Conservation (phyloP, 2,888 invertebrate genomes). For the Seladonia tumulorum region DNA sequence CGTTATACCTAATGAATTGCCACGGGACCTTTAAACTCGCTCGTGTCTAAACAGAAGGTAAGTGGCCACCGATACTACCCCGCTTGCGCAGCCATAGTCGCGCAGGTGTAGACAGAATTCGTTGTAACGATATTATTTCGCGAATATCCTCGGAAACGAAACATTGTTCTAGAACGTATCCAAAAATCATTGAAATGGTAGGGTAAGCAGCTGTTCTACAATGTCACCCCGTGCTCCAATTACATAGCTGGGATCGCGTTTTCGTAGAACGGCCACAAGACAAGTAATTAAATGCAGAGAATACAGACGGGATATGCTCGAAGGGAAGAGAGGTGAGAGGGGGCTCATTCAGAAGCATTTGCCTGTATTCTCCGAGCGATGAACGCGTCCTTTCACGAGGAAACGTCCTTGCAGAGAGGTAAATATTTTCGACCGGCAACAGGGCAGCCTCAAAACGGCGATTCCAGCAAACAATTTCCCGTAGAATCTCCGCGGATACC, state of each 20-base stretch:
- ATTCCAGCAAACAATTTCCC: conserved; percentile 9
- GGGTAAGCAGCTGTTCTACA: too few species aligned
- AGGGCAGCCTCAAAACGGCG: not conserved
- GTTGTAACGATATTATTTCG: too few species aligned
- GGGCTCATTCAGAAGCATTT: conserved; percentile 29
- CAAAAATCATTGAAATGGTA: too few species aligned
- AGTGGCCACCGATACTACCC: too few species aligned
- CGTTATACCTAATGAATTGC: too few species aligned
- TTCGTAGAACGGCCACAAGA: conserved; percentile 14
- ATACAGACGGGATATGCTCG: conserved; percentile 14
- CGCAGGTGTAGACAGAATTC: too few species aligned
- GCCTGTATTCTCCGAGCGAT: conserved; percentile 4
- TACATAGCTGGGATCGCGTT: conserved; percentile 22
- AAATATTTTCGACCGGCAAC: not conserved
- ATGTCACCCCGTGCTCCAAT: conserved; percentile 8
- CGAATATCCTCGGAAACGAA: too few species aligned
- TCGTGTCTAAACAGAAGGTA: too few species aligned
- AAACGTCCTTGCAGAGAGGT: conserved; percentile 7
- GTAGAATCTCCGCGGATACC: not conserved
- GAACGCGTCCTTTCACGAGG: not conserved
- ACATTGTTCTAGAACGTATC: too few species aligned
- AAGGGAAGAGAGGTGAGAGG: not conserved
- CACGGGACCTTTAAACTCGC: too few species aligned
- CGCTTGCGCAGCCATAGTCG: too few species aligned
- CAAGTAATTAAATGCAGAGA: conserved; percentile 31